Evolutionary conservation across 2,888 invertebrate genomes (phyloP).

Genomic region (Drosophila tanythrix): DNA sequence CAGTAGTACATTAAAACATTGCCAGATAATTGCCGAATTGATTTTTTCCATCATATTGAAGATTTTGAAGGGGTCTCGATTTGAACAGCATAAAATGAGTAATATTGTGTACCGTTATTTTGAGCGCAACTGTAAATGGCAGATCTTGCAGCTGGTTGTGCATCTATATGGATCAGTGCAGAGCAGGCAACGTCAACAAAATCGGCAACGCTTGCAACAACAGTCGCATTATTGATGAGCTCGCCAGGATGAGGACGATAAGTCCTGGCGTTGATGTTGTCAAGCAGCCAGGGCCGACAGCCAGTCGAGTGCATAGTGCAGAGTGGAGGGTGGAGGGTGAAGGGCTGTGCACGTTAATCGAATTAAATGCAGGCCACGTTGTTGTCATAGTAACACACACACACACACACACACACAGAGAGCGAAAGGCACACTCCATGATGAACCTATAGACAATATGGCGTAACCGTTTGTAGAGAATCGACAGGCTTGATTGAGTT

Average conservation of each 20-base stretch:
- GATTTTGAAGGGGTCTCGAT: neutral
- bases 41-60: neutral
- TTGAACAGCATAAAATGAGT: neutral
- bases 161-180: slow-evolving; percentile 9
- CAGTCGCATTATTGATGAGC: slow-evolving; percentile 60
- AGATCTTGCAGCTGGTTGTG: slow-evolving; percentile 2
- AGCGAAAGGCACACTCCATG: slow-evolving; percentile 1
- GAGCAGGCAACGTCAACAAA: slow-evolving; percentile 11
- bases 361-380: slow-evolving; percentile 63
- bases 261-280: neutral
- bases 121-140: neutral
- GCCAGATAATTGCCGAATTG: neutral
- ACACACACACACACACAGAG: neutral
- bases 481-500: slow-evolving; percentile 60
- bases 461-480: slow-evolving; percentile 51
- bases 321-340: neutral
- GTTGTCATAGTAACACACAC: slow-evolving; percentile 27
- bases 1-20: neutral
- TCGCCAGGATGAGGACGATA: slow-evolving; percentile 13
- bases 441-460: slow-evolving; percentile 42
- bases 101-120: neutral
- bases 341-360: slow-evolving; percentile 49
- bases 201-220: slow-evolving; percentile 31
- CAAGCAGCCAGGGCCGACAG: neutral
- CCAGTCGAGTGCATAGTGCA: neutral